Conservation (phyloP, 1,140 invertebrate species). For the Drosophila subpulchrella region DNA sequence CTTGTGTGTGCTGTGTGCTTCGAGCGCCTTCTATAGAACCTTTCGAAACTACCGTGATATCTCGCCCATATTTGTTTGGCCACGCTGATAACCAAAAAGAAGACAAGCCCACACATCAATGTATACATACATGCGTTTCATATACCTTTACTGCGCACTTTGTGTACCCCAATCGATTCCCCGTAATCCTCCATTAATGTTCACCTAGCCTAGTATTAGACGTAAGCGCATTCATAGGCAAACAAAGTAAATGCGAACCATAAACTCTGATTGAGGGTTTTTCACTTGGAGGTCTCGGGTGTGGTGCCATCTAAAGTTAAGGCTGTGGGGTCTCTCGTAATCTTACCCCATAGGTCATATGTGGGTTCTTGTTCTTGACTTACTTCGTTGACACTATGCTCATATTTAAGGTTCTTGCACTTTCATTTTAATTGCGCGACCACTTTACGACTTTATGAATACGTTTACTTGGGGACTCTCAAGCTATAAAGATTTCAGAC, state of each 20-base stretch:
- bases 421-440: neutral
- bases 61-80: constrained; percentile 40
- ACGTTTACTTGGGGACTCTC: neutral
- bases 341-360: constrained; percentile 15
- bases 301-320: neutral
- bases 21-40: constrained; percentile 10
- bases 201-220: constrained; percentile 44
- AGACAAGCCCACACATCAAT: constrained; percentile 13
- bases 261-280: constrained; percentile 2
- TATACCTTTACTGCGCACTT: constrained; percentile 31
- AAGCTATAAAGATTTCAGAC: neutral
- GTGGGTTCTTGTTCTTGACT: constrained; percentile 38
- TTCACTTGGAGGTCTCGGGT: constrained; percentile 5
- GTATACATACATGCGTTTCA: neutral
- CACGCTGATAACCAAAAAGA: constrained; percentile 51
- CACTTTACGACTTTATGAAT: neutral
- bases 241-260: constrained; percentile 29
- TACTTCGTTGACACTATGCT: constrained; percentile 6
- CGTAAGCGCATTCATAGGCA: constrained; percentile 39
- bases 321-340: constrained; percentile 17
- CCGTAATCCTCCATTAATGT: constrained; percentile 20
- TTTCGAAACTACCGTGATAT: constrained; percentile 58
- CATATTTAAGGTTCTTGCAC: constrained; percentile 4
- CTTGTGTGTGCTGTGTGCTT: constrained; percentile 11
- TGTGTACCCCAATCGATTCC: constrained; percentile 12